Conservation (phyloP, 2,888 invertebrate species). For the Chalcis sispes region DNA sequence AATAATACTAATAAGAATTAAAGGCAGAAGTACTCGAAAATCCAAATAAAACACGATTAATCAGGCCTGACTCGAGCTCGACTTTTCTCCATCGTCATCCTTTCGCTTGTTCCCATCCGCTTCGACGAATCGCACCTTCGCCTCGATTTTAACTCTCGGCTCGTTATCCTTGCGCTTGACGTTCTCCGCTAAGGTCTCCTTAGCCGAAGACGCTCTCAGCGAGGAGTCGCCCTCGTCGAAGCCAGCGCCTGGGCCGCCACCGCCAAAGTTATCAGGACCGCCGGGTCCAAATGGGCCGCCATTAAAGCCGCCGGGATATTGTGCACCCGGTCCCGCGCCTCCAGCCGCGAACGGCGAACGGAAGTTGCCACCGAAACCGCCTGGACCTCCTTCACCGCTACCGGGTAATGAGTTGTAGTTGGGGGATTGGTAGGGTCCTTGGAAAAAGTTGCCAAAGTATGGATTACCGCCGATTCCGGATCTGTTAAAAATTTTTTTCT, state of each 20-base stretch:
- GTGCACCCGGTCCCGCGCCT: too few species aligned
- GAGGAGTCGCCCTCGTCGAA: constrained; percentile 36
- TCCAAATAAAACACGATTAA: not conserved
- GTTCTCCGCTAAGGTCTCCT: constrained; percentile 15
- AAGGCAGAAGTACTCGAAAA: not conserved
- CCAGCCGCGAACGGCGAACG: constrained; percentile 13
- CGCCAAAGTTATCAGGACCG: not conserved
- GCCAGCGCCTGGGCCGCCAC: constrained; percentile 5
- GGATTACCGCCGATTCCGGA: constrained; percentile 20
- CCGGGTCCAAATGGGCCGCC: constrained; percentile 6
- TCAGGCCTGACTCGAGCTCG: constrained; percentile 12
- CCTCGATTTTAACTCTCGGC: not conserved
- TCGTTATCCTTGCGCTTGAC: not conserved
- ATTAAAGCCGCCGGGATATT: constrained; percentile 30
- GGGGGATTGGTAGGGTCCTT: constrained; percentile 40
- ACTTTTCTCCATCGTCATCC: not conserved
- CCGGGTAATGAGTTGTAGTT: constrained; percentile 39
- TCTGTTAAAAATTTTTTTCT: constrained; percentile 17
- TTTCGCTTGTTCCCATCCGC: too few species aligned
- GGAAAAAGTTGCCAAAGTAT: constrained; percentile 35
- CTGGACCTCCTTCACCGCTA: not conserved
- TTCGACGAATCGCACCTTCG: not conserved
- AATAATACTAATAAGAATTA: constrained; percentile 6
- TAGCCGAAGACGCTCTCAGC: constrained; percentile 39
- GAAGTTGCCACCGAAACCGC: constrained; percentile 9